Percentiles rank a stretch among this genome's conserved stretches.
Evolutionary conservation across 2,113 vertebrate genomes (phyloP).

Genomic region (Prinia subflava): DNA sequence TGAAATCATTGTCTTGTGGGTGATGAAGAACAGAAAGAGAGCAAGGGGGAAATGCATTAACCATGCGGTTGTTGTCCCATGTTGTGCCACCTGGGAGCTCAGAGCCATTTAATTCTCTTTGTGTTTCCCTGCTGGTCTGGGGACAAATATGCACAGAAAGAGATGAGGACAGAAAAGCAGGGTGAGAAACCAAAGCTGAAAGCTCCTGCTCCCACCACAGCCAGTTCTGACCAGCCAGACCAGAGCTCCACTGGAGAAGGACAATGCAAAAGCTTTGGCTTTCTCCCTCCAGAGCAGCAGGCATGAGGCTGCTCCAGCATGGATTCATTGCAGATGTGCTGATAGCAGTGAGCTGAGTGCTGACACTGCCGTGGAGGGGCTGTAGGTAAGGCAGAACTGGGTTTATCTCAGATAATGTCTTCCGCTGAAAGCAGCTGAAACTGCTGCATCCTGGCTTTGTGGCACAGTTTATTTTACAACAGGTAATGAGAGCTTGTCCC

Average conservation of each 20-base stretch:
- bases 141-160: not conserved
- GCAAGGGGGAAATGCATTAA: not conserved
- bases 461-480: not conserved
- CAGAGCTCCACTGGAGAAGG: not conserved
- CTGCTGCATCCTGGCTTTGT: not conserved
- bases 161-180: not conserved
- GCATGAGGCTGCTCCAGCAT: not conserved
- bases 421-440: slow-evolving; percentile 19
- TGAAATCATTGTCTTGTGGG: not conserved
- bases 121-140: not conserved
- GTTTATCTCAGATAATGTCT: not conserved
- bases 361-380: not conserved
- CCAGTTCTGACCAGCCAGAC: not conserved
- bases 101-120: not conserved
- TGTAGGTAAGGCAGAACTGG: not conserved
- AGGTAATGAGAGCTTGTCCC: not conserved
- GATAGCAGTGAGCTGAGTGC: slow-evolving; percentile 27
- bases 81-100: not conserved
- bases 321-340: slow-evolving; percentile 16
- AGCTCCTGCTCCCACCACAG: not conserved
- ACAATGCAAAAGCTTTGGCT: not conserved
- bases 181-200: not conserved
- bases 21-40: not conserved
- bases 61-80: not conserved
- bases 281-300: not conserved